Percentiles rank a stretch among this genome's conserved stretches.
Evolutionary conservation across 2,888 invertebrate genomes (phyloP).

Genomic region (Dermolepida albohirtum): DNA sequence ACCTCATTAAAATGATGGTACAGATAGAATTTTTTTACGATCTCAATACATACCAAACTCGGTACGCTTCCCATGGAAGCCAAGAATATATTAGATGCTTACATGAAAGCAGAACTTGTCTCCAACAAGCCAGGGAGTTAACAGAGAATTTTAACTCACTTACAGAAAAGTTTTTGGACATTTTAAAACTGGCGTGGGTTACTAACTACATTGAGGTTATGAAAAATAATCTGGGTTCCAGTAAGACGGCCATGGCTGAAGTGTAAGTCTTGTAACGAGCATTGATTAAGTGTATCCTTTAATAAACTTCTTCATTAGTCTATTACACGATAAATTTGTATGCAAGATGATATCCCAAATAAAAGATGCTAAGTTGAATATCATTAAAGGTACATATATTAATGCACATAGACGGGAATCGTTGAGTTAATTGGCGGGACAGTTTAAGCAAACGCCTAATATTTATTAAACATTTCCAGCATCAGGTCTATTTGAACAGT

Average conservation of each 20-base stretch:
- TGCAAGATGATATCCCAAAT: no score
- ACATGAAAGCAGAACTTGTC: constrained; percentile 38
- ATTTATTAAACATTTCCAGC: no score
- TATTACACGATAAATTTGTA: no score
- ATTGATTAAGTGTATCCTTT: no score
- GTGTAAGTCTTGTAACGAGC: constrained; percentile 29
- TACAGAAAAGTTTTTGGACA: constrained; percentile 33
- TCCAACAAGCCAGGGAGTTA: constrained; percentile 46
- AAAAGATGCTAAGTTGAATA: no score
- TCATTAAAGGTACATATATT: no score
- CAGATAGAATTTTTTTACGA: constrained; percentile 13
- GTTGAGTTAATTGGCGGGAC: no score
- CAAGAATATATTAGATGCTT: constrained; percentile 29
- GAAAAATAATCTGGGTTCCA: neutral
- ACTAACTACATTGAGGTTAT: neutral
- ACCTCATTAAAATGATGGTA: neutral
- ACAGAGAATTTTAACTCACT: constrained; percentile 48
- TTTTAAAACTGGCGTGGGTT: neutral
- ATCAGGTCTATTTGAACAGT: no score
- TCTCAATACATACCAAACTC: neutral
- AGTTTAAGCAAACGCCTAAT: no score
- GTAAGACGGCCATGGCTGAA: constrained; percentile 12
- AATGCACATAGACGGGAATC: no score
- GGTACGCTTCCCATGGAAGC: neutral
- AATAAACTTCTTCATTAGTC: no score